These are phyloP conservation scores for Zenarchopterus dispar DNA, from an alignment of 2,797 vertebrate species.

Conservation along the genomic window DNA sequence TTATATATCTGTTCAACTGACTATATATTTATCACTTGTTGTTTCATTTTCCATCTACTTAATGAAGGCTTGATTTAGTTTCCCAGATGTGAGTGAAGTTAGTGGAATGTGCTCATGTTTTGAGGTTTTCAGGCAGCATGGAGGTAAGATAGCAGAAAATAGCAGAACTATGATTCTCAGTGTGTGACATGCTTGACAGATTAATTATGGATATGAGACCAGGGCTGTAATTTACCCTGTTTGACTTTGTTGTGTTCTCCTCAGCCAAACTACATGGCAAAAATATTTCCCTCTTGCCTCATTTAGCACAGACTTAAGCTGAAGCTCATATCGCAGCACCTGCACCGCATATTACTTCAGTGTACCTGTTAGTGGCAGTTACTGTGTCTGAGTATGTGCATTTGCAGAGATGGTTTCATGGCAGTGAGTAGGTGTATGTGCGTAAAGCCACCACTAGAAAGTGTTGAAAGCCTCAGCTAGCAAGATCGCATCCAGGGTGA, in stretches of 20 bases:
- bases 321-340: conserved; percentile 52
- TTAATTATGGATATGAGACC: conserved; percentile 72
- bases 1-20: conserved; percentile 24
- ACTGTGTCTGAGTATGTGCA: conserved; percentile 72
- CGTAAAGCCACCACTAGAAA: conserved; percentile 85
- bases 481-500: conserved; percentile 87
- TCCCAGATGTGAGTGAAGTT: conserved; percentile 47
- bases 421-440: conserved; percentile 85
- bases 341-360: conserved; percentile 60
- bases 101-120: conserved; percentile 52
- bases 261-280: conserved; percentile 64
- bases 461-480: conserved; percentile 85
- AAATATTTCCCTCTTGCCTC: conserved; percentile 67
- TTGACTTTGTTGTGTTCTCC: conserved; percentile 65
- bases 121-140: conserved; percentile 56
- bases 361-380: conserved; percentile 75
- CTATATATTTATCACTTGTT: conserved; percentile 33
- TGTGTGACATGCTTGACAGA: conserved; percentile 67
- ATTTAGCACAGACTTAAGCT: conserved; percentile 67
- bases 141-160: conserved; percentile 48
- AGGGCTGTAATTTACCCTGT: conserved; percentile 71
- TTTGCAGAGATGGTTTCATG: conserved; percentile 78
- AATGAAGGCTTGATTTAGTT: conserved; percentile 48
- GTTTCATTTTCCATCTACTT: conserved; percentile 25
- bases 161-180: conserved; percentile 55